Evolutionary conservation across 2,888 invertebrate species (phyloP), one percentile per base, ranked within the genome.

Genomic region (Dione juno): DNA sequence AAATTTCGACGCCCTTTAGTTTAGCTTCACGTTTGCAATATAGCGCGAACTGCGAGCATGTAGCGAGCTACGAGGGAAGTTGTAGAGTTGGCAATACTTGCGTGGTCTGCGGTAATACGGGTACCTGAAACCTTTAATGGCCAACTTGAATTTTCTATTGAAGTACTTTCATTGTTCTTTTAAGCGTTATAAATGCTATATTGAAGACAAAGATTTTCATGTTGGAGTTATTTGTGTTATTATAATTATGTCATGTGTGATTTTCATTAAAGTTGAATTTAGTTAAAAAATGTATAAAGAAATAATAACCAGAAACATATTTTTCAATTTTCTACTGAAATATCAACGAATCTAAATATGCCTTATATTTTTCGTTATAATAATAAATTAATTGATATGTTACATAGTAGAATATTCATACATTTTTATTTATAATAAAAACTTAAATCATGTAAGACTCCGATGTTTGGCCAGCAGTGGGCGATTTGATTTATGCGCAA

Each of bases 61-160:
- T 59, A 50, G 19, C 21, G 13, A 28, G 61, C 28, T 61, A 61
- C 65, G 61, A 54, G 68, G 11, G 53, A 11, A 69, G 54, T 57
- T 59, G 37, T 9, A 57, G 16, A 69, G 58, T 58, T 69, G n/a
- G 53, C 28, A 59, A 52, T 52, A 70, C 52, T 70, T 66, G 21
- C 53, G 54, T 45, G 45, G 67, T 59, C 41, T 70, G 57, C 37
- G 0, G 54, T 10, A 0, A 57, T 63, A 21, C n/a, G 41, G 45
- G 35, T 48, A 54, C 70, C n/a, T 50, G 35, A 64, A 67, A 57
- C 21, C 52, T 54, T 57, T 67, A 67, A 70, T 54, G 41, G 40
- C 40, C 11, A 57, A 45, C 14, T 68, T 53, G 54, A 63, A 63
- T 37, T 21, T 63, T 10, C 45, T 53, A 41, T 16, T 28, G 7